These are phyloP conservation scores for Bilobella aurantiaca DNA, from an alignment of 1,140 invertebrate species.

Conservation along the genomic window DNA sequence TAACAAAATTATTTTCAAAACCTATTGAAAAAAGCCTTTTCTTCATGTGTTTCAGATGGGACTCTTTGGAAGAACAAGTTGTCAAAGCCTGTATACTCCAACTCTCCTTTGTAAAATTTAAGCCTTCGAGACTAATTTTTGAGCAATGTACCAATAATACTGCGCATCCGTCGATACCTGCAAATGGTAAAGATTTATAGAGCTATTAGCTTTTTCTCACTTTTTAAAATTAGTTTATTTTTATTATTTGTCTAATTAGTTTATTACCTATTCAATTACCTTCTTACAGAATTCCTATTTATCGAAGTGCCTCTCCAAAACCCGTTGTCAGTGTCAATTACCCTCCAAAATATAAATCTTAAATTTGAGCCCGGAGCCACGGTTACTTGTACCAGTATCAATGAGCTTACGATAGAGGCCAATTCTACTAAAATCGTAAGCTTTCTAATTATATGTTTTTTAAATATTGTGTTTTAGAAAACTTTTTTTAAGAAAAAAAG, in stretches of 20 bases:
- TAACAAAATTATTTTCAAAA: conserved; percentile 26
- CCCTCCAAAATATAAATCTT: conserved; percentile 60
- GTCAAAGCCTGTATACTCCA: conserved; percentile 58
- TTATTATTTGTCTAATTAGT: no score
- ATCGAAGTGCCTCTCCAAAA: conserved; percentile 65
- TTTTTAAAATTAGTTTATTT: conserved; percentile 42
- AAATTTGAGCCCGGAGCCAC: conserved; percentile 51
- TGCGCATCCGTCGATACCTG: conserved; percentile 54
- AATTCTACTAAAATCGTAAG: conserved; percentile 25
- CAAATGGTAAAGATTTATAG: conserved; percentile 63
- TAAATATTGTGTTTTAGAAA: conserved; percentile 35
- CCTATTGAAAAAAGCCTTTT: conserved; percentile 17
- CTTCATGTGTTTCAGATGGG: conserved; percentile 43
- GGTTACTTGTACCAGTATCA: neutral
- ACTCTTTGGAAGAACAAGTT: conserved; percentile 65
- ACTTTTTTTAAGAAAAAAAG: no score
- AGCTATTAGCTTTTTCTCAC: no score
- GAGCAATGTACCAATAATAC: conserved; percentile 43
- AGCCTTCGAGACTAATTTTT: conserved; percentile 61
- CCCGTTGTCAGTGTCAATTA: conserved; percentile 63
- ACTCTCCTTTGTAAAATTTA: conserved; percentile 61
- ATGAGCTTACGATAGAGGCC: conserved; percentile 8
- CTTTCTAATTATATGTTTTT: conserved; percentile 42
- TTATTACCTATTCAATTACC: conserved; percentile 16
- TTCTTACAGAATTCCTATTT: conserved; percentile 66